Percentiles rank a stretch among this genome's conserved stretches.
Evolutionary conservation across 37 sponge, comb jelly and placozoan genomes (phyloP).

Genomic region (Cliona cf. orientalis): DNA sequence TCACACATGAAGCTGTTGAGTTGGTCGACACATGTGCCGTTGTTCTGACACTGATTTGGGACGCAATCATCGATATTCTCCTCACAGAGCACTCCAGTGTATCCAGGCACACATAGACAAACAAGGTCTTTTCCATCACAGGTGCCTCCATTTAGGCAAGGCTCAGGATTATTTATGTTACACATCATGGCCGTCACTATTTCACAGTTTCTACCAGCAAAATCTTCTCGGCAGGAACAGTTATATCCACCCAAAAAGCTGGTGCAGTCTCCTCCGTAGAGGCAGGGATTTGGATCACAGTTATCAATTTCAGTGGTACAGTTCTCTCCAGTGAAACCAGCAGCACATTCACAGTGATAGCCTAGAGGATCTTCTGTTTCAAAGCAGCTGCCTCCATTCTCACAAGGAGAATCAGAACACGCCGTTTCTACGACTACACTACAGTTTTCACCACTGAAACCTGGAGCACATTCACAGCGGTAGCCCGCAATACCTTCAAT

Average conservation of each 20-base stretch:
- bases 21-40: conserved; percentile 46
- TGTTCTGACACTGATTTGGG: conserved; percentile 5
- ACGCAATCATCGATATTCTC: conserved; percentile 2
- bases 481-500: conserved; percentile 1
- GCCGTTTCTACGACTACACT: conserved; percentile 23
- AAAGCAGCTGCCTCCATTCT: conserved; percentile 55
- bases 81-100: conserved; percentile 39
- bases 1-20: neutral
- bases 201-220: conserved; percentile 37
- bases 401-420: conserved; percentile 1
- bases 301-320: conserved; percentile 59
- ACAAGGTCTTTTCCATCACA: conserved; percentile 3
- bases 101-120: conserved; percentile 28
- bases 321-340: conserved; percentile 50
- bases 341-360: conserved; percentile 42
- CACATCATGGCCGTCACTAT: conserved; percentile 24
- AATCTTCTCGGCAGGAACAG: conserved; percentile 30
- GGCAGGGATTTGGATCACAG: conserved; percentile 26
- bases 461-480: conserved; percentile 29
- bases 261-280: conserved; percentile 44
- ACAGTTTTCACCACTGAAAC: conserved; percentile 46
- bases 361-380: neutral
- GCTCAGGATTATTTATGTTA: neutral
- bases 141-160: conserved; percentile 38
- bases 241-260: neutral